Evolutionary conservation across 2,888 invertebrate species (phyloP).

Genomic region (Panzeria rudis): DNA sequence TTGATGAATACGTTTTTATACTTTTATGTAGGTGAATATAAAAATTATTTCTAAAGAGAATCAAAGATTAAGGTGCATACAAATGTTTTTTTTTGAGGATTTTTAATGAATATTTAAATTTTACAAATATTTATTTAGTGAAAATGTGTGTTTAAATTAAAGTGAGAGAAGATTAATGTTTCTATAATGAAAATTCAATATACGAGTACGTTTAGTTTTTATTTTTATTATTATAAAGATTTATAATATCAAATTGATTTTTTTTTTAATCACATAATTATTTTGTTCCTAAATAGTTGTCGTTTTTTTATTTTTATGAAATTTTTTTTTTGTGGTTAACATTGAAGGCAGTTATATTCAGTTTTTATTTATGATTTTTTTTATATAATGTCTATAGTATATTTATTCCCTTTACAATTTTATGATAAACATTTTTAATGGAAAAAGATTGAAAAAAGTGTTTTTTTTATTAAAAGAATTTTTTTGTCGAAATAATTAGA

Average conservation of each 20-base stretch:
- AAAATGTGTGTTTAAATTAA: slow-evolving; percentile 27
- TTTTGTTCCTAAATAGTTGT: slow-evolving; percentile 60
- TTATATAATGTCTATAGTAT: neutral
- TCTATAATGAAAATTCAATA: slow-evolving; percentile 25
- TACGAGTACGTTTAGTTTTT: neutral
- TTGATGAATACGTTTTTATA: slow-evolving; percentile 30
- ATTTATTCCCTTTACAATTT: slow-evolving; percentile 19
- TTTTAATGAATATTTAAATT: slow-evolving; percentile 34
- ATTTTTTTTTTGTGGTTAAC: slow-evolving; percentile 64
- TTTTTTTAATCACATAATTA: slow-evolving; percentile 58
- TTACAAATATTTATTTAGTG: slow-evolving; percentile 6
- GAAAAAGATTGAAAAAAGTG: neutral
- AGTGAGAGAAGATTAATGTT: neutral
- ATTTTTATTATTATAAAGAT: slow-evolving; percentile 3
- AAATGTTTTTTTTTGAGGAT: slow-evolving; percentile 1
- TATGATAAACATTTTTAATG: slow-evolving; percentile 9
- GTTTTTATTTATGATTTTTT: slow-evolving; percentile 39
- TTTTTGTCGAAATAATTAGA: slow-evolving; percentile 19
- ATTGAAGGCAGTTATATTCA: slow-evolving; percentile 71
- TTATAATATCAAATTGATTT: slow-evolving; percentile 36
- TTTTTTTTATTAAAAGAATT: neutral
- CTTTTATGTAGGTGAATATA: neutral
- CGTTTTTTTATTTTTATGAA: slow-evolving; percentile 41
- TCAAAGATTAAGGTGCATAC: neutral
- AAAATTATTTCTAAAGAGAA: slow-evolving; percentile 10